Conservation (phyloP, 2,888 invertebrate genomes). For the Dynastes tityus region DNA sequence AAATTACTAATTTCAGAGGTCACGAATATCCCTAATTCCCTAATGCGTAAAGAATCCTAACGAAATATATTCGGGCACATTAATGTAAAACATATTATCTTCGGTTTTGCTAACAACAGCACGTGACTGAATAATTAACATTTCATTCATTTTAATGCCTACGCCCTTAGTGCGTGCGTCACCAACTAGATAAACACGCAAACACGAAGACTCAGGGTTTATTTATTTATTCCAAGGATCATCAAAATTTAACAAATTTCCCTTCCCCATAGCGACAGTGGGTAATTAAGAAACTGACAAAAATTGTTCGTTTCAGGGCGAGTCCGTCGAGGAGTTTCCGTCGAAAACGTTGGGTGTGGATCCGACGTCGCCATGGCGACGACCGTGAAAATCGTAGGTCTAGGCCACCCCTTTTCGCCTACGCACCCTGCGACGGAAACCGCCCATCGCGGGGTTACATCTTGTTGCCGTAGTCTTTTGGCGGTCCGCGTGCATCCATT, state of each 20-base stretch:
- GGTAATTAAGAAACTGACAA: too few species aligned
- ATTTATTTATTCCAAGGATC: neutral
- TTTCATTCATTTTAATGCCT: slow-evolving; percentile 7
- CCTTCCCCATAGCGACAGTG: slow-evolving; percentile 2
- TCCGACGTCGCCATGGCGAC: slow-evolving; percentile 56
- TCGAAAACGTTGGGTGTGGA: slow-evolving; percentile 53
- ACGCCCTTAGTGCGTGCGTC: neutral
- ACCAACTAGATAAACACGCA: slow-evolving; percentile 19
- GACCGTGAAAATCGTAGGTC: slow-evolving; percentile 59
- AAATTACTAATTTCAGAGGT: too few species aligned
- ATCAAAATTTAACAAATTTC: slow-evolving; percentile 24
- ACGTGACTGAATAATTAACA: neutral
- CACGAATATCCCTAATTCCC: too few species aligned
- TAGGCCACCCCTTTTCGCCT: slow-evolving; percentile 59
- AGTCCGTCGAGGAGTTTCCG: slow-evolving; percentile 51
- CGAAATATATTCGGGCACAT: too few species aligned
- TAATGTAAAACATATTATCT: too few species aligned
- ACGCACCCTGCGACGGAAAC: slow-evolving; percentile 55
- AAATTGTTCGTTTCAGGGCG: slow-evolving; percentile 32
- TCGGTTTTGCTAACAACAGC: too few species aligned
- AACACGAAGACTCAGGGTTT: neutral
- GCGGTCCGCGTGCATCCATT: slow-evolving; percentile 26
- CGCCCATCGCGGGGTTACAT: slow-evolving; percentile 55
- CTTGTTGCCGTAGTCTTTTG: slow-evolving; percentile 41
- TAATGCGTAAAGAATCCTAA: too few species aligned